Conservation (phyloP, 2,888 invertebrate species). For the Polydrusus cervinus region DNA sequence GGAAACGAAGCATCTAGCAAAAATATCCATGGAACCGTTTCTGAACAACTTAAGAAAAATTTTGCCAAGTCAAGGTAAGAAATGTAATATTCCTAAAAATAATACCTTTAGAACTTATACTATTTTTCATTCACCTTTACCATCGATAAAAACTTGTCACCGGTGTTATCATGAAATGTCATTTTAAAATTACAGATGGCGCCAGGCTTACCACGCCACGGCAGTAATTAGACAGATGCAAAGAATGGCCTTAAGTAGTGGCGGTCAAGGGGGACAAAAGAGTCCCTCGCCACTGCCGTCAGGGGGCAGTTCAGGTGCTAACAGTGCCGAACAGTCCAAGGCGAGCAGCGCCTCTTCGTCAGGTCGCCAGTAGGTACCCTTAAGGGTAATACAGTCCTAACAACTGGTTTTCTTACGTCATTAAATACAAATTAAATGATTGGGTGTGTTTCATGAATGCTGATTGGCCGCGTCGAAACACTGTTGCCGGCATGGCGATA, state of each 20-base stretch:
- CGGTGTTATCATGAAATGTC: not conserved
- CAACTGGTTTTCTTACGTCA: no score
- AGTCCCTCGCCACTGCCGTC: slow-evolving; percentile 62
- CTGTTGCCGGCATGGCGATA: no score
- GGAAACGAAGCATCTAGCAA: slow-evolving; percentile 98
- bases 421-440: no score
- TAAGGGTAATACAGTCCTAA: no score
- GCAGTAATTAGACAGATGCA: slow-evolving; percentile 99
- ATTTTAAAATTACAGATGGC: slow-evolving; percentile 45
- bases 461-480: no score
- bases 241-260: slow-evolving; percentile 89
- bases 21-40: slow-evolving; percentile 99
- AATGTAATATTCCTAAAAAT: not conserved
- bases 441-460: no score
- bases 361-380: slow-evolving; percentile 40
- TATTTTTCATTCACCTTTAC: no score
- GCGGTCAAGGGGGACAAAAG: slow-evolving; percentile 67
- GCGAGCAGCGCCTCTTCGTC: slow-evolving; percentile 53
- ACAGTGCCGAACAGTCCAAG: slow-evolving; percentile 48
- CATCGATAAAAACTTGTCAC: no score
- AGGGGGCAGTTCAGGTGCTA: slow-evolving; percentile 29
- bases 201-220: slow-evolving; percentile 98
- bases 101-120: no score
- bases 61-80: slow-evolving; percentile 94
- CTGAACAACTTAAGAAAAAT: slow-evolving; percentile 99